These are phyloP conservation scores for Geococcyx californianus DNA, from an alignment of 2,113 vertebrate species.

Conservation along the genomic window DNA sequence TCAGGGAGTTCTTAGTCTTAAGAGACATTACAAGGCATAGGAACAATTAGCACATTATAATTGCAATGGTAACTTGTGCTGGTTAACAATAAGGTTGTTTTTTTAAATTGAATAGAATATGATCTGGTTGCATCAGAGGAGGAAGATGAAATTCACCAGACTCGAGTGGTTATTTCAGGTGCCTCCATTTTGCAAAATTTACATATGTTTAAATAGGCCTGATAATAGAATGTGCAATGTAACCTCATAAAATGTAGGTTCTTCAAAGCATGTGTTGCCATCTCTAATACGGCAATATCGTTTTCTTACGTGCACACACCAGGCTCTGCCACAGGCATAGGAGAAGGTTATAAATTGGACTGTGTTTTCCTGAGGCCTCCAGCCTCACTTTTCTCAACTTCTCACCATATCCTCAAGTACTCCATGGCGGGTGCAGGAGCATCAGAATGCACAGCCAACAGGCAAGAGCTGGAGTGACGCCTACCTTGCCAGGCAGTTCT, in stretches of 20 bases:
- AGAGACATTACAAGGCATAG: not conserved
- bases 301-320: not conserved
- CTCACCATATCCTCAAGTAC: not conserved
- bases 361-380: not conserved
- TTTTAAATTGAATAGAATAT: not conserved
- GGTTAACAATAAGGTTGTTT: not conserved
- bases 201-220: not conserved
- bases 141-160: not conserved
- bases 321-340: not conserved
- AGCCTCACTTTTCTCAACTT: not conserved
- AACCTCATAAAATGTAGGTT: not conserved
- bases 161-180: not conserved
- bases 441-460: not conserved
- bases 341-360: not conserved
- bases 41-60: not conserved
- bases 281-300: not conserved
- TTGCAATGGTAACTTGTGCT: not conserved
- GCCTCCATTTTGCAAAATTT: not conserved
- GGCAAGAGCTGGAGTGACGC: not conserved
- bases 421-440: not conserved
- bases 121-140: not conserved
- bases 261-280: not conserved
- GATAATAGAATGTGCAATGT: not conserved
- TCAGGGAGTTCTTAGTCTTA: not conserved
- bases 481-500: conserved; percentile 94